phyloP scores from a whole-genome alignment of 2,797 vertebrate species.

The Ctenochaetus hawaiiensis region DNA sequence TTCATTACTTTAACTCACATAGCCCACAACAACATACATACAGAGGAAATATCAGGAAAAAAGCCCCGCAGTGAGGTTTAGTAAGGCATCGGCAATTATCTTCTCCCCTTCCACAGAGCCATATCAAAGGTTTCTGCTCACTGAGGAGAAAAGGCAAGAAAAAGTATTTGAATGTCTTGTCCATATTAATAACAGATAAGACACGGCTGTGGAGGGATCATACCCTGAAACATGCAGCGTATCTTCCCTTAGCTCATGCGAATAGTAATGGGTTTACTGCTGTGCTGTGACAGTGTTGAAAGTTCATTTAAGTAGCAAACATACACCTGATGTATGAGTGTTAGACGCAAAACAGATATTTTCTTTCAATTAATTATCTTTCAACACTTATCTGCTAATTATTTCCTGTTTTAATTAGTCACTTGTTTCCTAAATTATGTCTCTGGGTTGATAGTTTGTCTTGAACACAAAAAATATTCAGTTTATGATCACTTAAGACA shows the following conservation, averaged over 20 bases:
- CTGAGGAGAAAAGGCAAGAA: constrained; percentile 43
- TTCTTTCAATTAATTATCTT: neutral
- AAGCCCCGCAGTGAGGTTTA: constrained; percentile 31
- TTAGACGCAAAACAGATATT: no score
- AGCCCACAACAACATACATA: neutral
- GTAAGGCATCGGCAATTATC: constrained; percentile 47
- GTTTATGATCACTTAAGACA: neutral
- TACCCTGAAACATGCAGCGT: constrained; percentile 20
- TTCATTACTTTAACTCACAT: neutral
- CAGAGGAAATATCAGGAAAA: constrained; percentile 9
- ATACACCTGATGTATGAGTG: neutral
- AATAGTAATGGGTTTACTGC: constrained; percentile 21
- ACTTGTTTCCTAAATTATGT: neutral
- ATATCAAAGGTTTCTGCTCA: constrained; percentile 50
- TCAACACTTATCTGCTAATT: neutral
- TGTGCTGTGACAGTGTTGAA: constrained; percentile 10
- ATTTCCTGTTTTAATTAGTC: neutral
- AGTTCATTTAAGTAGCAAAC: constrained; percentile 23
- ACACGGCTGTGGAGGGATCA: constrained; percentile 25
- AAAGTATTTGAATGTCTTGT: constrained; percentile 44
- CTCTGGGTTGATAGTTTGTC: neutral
- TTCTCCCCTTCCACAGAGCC: constrained; percentile 33
- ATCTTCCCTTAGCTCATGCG: constrained; percentile 10
- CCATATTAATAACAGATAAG: constrained; percentile 65
- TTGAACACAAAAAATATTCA: neutral